Evolutionary conservation across 2,797 vertebrate species (phyloP), one percentile per base, ranked within the genome.

Genomic region (Eospalax fontanierii): DNA sequence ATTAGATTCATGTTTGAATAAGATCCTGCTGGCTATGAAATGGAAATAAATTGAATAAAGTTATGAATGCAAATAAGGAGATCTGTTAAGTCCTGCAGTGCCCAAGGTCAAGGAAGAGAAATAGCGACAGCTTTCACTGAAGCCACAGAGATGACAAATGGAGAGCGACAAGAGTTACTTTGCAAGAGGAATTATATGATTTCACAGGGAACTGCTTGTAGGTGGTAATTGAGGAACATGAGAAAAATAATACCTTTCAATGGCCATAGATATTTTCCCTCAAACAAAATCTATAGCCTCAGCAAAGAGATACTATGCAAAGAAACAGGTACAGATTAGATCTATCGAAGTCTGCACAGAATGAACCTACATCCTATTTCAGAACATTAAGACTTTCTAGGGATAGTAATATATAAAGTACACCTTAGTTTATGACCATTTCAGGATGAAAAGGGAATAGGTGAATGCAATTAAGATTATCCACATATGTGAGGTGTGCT

Each of bases 1-100:
- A 90, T 95, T 65, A 93, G 73, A 83, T 65, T 89, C 38, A 46
- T 90, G 50, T 87, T 94, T 87, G 79, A 87, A 91, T 46, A 94
- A 90, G 68, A 71, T 26, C 71, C 30, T 61, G 78, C 94, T 82
- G 90, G 3, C 38, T 75, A 26, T 86, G 65, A 86, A 63, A 18
- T 19, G 38, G 19, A 71, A 96, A 93, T 74, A 89, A 80, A 82
- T 18, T 85, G 22, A 88, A 92, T 50, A n/a, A 76, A 71, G 8
- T 94, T 73, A 80, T 65, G 57, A 89, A 91, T 74, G 28, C 87
- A 94, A 95, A 86, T 89, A 73, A 74, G 54, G 50, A 90, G 28
- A 89, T 38, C 28, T n/a, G 78, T 74, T n/a, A 74, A 30, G 18
- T 63, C 7, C 1, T 46, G 5, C 9, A n/a, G 30, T 78, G 40